Conservation (phyloP, 2,888 invertebrate genomes). For the Troides oblongomaculatus region DNA sequence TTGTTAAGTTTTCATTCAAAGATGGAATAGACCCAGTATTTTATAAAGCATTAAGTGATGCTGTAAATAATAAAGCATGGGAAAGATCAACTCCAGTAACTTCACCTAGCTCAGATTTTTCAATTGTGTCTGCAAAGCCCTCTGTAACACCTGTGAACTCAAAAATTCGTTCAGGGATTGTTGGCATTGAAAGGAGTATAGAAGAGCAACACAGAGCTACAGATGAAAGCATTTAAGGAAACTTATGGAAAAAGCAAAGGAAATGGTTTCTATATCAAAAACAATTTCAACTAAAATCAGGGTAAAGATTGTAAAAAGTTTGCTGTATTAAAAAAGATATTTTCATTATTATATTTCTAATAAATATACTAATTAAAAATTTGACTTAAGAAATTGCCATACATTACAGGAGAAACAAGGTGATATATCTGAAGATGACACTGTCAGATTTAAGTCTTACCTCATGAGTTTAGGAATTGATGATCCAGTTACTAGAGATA, state of each 20-base stretch:
- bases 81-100: conserved; percentile 61
- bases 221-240: conserved; percentile 95
- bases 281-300: conserved; percentile 95
- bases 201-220: conserved; percentile 95
- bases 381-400: no score
- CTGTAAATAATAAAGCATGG: conserved; percentile 83
- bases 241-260: conserved; percentile 97
- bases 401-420: conserved; percentile 90
- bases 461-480: conserved; percentile 97
- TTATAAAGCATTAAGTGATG: conserved; percentile 81
- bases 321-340: no score
- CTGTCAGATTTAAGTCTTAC: conserved; percentile 96
- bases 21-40: conserved; percentile 87
- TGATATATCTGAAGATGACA: conserved; percentile 98
- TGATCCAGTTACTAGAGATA: conserved; percentile 97
- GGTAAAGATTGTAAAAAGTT: conserved; percentile 49
- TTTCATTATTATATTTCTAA: no score
- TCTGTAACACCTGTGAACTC: conserved; percentile 69
- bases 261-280: conserved; percentile 96
- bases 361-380: no score
- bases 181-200: conserved; percentile 96
- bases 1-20: conserved; percentile 91
- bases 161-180: conserved; percentile 92
- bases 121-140: conserved; percentile 47
- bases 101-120: conserved; percentile 42